Evolutionary conservation across 2,113 vertebrate species (phyloP).

Genomic region (Sphaerodactylus townsendi): DNA sequence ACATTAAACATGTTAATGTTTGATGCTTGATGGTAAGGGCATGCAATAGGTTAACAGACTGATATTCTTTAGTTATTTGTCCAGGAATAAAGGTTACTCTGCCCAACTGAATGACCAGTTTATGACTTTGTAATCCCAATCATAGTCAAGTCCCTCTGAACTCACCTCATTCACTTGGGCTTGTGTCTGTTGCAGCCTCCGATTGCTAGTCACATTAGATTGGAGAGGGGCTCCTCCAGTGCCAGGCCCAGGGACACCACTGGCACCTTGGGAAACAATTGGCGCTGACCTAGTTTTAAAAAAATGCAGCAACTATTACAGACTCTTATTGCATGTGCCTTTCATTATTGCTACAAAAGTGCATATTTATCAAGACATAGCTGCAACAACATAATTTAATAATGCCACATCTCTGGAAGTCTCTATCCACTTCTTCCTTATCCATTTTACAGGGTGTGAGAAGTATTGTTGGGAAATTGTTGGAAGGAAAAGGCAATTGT

Average conservation of each 20-base stretch:
- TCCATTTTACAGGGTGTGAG: neutral
- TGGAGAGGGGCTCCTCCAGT: constrained; percentile 57
- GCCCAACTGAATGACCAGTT: neutral
- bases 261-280: constrained; percentile 71
- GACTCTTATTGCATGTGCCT: neutral
- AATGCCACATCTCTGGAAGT: neutral
- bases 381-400: neutral
- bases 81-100: neutral
- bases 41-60: neutral
- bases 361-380: neutral
- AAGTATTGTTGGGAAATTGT: neutral
- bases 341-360: neutral
- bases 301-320: constrained; percentile 24
- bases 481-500: no score
- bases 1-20: no score
- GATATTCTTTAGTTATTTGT: neutral
- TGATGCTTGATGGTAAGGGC: neutral
- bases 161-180: constrained; percentile 90
- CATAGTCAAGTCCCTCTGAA: neutral
- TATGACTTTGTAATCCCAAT: neutral
- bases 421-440: neutral
- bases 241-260: constrained; percentile 58
- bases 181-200: constrained; percentile 90
- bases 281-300: constrained; percentile 84
- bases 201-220: constrained; percentile 87